Percentiles rank a stretch among this genome's conserved stretches.
phyloP scores from a whole-genome alignment of 2,113 vertebrate genomes.

The Psilopsiagon aymara region DNA sequence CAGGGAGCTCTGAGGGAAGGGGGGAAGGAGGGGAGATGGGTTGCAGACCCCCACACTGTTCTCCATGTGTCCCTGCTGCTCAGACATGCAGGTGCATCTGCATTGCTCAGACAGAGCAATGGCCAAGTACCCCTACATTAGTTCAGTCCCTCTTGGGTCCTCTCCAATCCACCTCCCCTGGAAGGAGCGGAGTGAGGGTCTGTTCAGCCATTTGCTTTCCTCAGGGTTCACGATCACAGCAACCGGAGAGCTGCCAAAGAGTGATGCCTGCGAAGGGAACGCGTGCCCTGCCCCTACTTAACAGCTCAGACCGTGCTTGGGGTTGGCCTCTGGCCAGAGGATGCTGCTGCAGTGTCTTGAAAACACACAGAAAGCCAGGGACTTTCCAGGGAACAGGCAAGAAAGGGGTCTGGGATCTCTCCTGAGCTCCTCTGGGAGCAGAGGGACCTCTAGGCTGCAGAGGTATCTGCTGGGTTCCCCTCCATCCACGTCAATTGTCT shows the following conservation, averaged over 20 bases:
- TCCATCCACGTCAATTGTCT: not conserved
- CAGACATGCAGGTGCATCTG: accelerated
- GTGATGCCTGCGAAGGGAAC: not conserved
- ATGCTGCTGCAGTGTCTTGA: not conserved
- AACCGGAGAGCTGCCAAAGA: not conserved
- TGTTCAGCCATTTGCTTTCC: not conserved
- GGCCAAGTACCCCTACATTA: not conserved
- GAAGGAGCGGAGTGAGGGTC: not conserved
- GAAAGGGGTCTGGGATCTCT: not conserved
- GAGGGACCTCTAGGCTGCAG: not conserved
- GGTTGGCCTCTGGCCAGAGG: not conserved
- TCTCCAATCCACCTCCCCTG: not conserved
- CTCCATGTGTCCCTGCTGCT: not conserved
- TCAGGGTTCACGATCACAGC: not conserved
- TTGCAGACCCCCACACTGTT: not conserved
- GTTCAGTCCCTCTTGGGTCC: not conserved
- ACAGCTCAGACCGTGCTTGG: not conserved
- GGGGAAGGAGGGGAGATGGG: not conserved
- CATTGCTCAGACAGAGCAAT: not conserved
- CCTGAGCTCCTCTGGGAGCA: not conserved
- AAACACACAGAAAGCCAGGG: constrained; percentile 32
- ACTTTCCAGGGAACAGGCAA: constrained; percentile 17
- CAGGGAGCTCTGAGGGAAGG: not conserved
- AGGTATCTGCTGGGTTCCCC: not conserved
- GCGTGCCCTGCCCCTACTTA: not conserved